Evolutionary conservation across 2,113 vertebrate species (phyloP).

Genomic region (Ictidomys tridecemlineatus): DNA sequence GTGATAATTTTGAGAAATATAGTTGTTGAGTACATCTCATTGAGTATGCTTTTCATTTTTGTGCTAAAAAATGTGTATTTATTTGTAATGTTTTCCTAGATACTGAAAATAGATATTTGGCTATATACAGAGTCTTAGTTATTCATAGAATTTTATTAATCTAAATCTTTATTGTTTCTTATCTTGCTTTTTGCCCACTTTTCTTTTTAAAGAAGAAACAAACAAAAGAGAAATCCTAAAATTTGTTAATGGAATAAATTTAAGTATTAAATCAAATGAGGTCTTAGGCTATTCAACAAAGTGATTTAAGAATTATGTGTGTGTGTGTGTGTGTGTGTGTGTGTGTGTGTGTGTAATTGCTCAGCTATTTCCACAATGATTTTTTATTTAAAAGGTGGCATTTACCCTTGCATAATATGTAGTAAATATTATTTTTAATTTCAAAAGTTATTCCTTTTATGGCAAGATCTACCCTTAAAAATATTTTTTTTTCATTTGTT

Average conservation of each 20-base stretch:
- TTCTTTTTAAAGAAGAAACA: background rate
- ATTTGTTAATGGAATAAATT: background rate
- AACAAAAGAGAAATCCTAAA: background rate
- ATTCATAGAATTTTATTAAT: background rate
- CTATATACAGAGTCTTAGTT: background rate
- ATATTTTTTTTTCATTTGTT: constrained; percentile 1
- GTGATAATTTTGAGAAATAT: background rate
- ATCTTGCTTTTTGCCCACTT: background rate
- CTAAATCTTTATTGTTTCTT: background rate
- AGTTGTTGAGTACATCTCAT: background rate
- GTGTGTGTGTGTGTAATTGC: too few species aligned
- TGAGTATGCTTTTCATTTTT: background rate
- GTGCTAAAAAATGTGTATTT: background rate
- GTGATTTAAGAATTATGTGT: background rate
- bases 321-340: too few species aligned
- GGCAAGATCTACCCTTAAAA: background rate
- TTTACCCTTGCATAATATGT: background rate
- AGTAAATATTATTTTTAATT: background rate
- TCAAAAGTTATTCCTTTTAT: constrained; percentile 20
- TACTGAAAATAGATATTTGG: background rate
- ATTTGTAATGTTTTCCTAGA: background rate
- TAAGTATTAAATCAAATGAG: background rate
- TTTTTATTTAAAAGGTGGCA: background rate
- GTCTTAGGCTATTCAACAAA: background rate
- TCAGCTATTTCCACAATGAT: background rate